Percentiles rank a stretch among this genome's conserved stretches.
Evolutionary conservation across 1,140 invertebrate species (phyloP).

Genomic region (Drosophila nannoptera): DNA sequence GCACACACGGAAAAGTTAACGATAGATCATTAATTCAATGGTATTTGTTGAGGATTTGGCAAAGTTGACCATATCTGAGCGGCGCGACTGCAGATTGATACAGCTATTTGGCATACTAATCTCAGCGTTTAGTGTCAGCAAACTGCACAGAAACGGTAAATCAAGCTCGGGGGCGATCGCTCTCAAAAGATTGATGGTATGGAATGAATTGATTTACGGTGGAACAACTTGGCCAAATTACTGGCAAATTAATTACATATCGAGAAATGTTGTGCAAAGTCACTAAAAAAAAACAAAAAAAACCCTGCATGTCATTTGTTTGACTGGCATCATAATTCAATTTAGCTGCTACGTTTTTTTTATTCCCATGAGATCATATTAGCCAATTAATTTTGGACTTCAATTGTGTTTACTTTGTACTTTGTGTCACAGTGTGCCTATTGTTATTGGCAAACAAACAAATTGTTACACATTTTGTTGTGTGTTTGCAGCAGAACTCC

Average conservation of each 20-base stretch:
- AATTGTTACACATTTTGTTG: slow-evolving; percentile 61
- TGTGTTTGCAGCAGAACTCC: slow-evolving; percentile 11
- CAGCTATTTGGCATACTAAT: slow-evolving; percentile 51
- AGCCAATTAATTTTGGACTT: slow-evolving; percentile 5
- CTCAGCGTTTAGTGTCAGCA: slow-evolving; percentile 56
- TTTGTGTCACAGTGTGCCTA: slow-evolving; percentile 39
- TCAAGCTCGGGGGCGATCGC: slow-evolving; percentile 13
- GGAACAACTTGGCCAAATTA: neutral
- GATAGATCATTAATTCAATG: slow-evolving; percentile 33
- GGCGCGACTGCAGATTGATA: neutral
- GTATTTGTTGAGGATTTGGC: slow-evolving; percentile 27
- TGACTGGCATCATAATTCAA: slow-evolving; percentile 12
- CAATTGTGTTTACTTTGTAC: neutral
- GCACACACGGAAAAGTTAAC: neutral
- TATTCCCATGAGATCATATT: slow-evolving; percentile 29
- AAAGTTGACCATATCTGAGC: slow-evolving; percentile 4
- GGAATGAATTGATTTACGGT: slow-evolving; percentile 1
- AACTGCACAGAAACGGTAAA: slow-evolving; percentile 29
- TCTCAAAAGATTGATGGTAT: slow-evolving; percentile 13
- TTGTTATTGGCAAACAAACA: slow-evolving; percentile 35
- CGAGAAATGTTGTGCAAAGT: neutral
- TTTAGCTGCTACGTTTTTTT: neutral
- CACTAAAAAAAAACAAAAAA: neutral
- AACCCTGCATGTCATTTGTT: neutral
- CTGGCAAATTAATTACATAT: neutral